These are phyloP conservation scores for Adelphocoris suturalis DNA, from an alignment of 2,888 invertebrate genomes.

Conservation along the genomic window DNA sequence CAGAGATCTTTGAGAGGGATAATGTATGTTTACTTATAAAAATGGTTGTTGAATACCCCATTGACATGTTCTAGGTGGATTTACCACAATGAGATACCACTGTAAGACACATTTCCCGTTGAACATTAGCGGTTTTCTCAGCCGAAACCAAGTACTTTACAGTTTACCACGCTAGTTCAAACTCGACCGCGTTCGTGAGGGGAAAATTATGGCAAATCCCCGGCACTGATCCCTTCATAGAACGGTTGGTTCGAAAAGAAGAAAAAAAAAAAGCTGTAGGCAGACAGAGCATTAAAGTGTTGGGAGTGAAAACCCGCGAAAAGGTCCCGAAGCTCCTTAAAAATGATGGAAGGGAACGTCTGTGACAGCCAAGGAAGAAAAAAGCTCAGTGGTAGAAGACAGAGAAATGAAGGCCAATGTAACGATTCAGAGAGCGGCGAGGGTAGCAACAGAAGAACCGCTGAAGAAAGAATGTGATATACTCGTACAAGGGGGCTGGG, in stretches of 20 bases:
- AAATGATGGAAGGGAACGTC: slow-evolving; percentile 31
- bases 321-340: slow-evolving; percentile 20
- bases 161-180: slow-evolving; percentile 19
- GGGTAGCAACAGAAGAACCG: slow-evolving; percentile 4
- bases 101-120: not conserved
- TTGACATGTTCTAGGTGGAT: no score
- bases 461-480: slow-evolving; percentile 30
- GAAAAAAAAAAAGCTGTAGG: not conserved
- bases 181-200: not conserved
- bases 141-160: not conserved
- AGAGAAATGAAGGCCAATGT: slow-evolving; percentile 25
- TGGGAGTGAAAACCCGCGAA: slow-evolving; percentile 36
- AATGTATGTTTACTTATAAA: no score
- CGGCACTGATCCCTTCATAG: not conserved
- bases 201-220: not conserved
- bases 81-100: no score
- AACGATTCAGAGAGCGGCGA: slow-evolving; percentile 16
- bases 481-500: not conserved
- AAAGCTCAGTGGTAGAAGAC: slow-evolving; percentile 1
- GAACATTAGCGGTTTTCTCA: not conserved
- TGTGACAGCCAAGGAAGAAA: not conserved
- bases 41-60: no score
- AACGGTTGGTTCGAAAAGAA: not conserved
- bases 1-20: no score
- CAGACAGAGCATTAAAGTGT: not conserved